Evolutionary conservation across 2,113 vertebrate species (phyloP).

Genomic region (Speoplatyrhinus poulsoni): DNA sequence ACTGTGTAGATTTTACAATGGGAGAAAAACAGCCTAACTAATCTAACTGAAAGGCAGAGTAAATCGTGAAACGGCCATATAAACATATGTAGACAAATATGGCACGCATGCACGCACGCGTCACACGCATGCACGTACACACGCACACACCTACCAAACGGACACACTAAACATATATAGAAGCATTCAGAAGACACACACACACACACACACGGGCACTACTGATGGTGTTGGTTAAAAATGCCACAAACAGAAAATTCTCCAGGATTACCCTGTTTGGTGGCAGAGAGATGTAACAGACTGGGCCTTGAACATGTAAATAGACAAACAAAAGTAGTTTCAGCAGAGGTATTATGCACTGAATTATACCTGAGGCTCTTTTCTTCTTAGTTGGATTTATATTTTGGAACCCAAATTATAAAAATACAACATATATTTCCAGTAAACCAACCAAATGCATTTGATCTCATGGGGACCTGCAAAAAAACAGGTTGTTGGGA

Average conservation of each 20-base stretch:
- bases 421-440: background rate
- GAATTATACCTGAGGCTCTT: constrained; percentile 15
- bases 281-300: constrained; percentile 37
- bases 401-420: background rate
- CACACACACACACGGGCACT: constrained; percentile 10
- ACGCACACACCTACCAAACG: background rate
- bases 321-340: constrained; percentile 39
- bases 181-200: constrained; percentile 8
- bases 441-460: no score
- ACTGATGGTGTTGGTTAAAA: constrained; percentile 34
- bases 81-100: constrained; percentile 26
- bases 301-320: constrained; percentile 54
- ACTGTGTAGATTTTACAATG: constrained; percentile 50
- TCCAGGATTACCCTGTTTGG: constrained; percentile 55
- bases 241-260: constrained; percentile 62
- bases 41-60: constrained; percentile 51
- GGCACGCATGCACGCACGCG: background rate
- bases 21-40: constrained; percentile 38
- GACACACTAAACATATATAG: background rate
- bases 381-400: background rate
- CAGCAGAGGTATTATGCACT: constrained; percentile 26
- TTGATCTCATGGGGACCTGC: background rate
- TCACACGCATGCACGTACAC: constrained; percentile 1
- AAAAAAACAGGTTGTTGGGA: background rate
- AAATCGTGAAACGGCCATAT: constrained; percentile 55